A percentile compares a stretch with the other conserved stretches of the same genome.
These are phyloP conservation scores for Caenorhabditis afra DNA, from an alignment of 2,888 invertebrate species.

Conservation along the genomic window DNA sequence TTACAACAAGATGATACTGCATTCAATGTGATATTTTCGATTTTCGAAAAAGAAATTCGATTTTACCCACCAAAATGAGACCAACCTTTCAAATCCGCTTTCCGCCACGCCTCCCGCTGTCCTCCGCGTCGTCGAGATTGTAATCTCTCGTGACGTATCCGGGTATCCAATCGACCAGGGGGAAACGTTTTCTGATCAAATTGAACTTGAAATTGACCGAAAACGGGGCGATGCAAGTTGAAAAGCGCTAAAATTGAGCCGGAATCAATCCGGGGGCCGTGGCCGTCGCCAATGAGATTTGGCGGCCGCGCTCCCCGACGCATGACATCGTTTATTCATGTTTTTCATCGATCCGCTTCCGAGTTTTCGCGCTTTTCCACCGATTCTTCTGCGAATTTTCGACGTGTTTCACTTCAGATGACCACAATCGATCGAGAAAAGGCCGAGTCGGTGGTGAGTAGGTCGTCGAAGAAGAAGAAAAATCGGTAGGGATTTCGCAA, in stretches of 20 bases:
- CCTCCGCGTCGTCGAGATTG: neutral
- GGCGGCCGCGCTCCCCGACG: neutral
- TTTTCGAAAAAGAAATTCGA: neutral
- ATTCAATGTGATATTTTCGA: constrained; percentile 5
- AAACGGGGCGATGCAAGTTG: neutral
- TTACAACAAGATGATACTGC: constrained; percentile 32
- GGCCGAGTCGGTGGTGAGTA: constrained; percentile 51
- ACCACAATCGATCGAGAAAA: constrained; percentile 35
- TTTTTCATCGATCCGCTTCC: neutral
- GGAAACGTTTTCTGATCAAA: neutral
- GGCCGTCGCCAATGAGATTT: neutral
- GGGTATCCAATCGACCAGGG: neutral
- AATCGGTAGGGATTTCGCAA: constrained; percentile 38
- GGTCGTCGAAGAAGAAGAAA: constrained; percentile 56
- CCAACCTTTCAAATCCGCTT: constrained; percentile 26
- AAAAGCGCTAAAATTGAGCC: constrained; percentile 4
- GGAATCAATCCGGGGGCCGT: constrained; percentile 17
- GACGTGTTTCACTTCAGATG: constrained; percentile 4
- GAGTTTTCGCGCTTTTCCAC: constrained; percentile 8
- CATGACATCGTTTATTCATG: constrained; percentile 2
- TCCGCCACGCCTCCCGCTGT: neutral
- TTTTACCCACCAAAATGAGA: neutral
- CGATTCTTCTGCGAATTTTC: neutral
- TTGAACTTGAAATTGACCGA: neutral
- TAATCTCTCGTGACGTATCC: constrained; percentile 14